Evolutionary conservation across 2,113 vertebrate species (phyloP).

Genomic region (Fulica atra): DNA sequence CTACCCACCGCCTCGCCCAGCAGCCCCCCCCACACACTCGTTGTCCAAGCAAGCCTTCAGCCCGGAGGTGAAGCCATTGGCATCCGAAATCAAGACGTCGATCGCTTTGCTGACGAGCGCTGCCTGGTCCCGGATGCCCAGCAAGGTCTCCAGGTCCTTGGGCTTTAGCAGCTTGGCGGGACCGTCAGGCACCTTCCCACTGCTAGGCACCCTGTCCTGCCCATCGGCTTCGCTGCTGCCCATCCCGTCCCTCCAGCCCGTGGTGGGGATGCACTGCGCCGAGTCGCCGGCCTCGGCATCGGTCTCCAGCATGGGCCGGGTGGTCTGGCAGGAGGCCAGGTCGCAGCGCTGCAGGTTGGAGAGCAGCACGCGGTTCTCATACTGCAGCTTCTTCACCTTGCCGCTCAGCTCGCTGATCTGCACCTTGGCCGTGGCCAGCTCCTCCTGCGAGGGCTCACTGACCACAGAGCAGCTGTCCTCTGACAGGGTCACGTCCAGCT

Average conservation of each 20-base stretch:
- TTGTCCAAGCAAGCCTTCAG: constrained; percentile 84
- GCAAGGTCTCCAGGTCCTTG: constrained; percentile 85
- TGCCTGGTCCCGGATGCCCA: constrained; percentile 89
- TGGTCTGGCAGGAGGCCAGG: constrained; percentile 88
- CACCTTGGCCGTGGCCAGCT: constrained; percentile 86
- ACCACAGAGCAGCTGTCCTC: constrained; percentile 87
- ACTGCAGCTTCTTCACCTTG: constrained; percentile 98
- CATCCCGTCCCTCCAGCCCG: constrained; percentile 74
- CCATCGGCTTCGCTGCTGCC: constrained; percentile 73
- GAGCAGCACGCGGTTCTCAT: constrained; percentile 94
- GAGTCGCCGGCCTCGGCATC: constrained; percentile 93
- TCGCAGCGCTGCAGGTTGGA: constrained; percentile 97
- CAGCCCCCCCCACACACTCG: constrained; percentile 77
- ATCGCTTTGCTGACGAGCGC: constrained; percentile 90
- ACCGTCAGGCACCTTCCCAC: constrained; percentile 9
- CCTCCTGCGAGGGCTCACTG: constrained; percentile 89
- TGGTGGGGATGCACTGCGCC: constrained; percentile 85
- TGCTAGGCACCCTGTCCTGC: constrained; percentile 57
- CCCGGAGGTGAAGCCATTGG: constrained; percentile 84
- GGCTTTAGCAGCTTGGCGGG: constrained; percentile 69
- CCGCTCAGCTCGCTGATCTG: constrained; percentile 93
- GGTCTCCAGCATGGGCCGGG: constrained; percentile 86
- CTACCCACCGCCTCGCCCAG: constrained; percentile 81
- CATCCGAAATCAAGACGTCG: constrained; percentile 87
- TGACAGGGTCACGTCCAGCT: constrained; percentile 76